Base-by-base conservation (phyloP, 2,888 invertebrate species). In the Melinaea menophilus region DNA sequence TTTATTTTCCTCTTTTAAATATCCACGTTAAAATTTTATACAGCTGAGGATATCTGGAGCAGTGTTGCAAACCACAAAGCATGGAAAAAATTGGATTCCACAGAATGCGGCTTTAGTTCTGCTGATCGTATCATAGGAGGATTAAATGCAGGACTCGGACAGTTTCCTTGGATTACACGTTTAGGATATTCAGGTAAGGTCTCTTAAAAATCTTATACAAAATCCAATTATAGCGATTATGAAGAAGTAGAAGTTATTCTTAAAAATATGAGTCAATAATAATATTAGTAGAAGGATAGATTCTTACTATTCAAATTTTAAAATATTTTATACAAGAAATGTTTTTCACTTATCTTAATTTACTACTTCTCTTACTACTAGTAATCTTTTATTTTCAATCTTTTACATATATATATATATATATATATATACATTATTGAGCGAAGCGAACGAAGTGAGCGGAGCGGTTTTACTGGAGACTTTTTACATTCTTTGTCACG, bases 51-150 rank as follows among this genome's bases (percentile, higher is more conserved):
- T 33, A 5, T 59, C n/a, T 63, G 57, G 61, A 48, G 4, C 3
- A 55, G 33, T 5, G 41, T 63, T 2, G 57, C 56, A 1, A 72
- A 73, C 4, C 92, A 92, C 69, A 81, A 84, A 3, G 88, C 88
- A 11, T 93, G 93, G 92, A 63, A 69, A 9, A 75, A 80, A 31
- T 71, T 93, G 64, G 85, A 92, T 1, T 67, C 76, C 4, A 79
- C 85, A 0, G 88, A 85, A n/a, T 94, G 94, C 68, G 94, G 94
- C 0, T 86, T 89, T 59, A 91, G 90, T 62, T 85, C 84, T 9
- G 77, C 88, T 0, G 92, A 93, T 73, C 88, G 94, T 56, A 94
- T 94, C 73, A 92, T 94, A 45, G 94, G 94, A 0, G 94, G 94
- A 0, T 73, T 80, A 41, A 86, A 91, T 59, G 93, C 94, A 0